Evolutionary conservation across 2,888 invertebrate species (phyloP), one percentile per base, ranked within the genome.

Genomic region (Oligia fasciuncula): DNA sequence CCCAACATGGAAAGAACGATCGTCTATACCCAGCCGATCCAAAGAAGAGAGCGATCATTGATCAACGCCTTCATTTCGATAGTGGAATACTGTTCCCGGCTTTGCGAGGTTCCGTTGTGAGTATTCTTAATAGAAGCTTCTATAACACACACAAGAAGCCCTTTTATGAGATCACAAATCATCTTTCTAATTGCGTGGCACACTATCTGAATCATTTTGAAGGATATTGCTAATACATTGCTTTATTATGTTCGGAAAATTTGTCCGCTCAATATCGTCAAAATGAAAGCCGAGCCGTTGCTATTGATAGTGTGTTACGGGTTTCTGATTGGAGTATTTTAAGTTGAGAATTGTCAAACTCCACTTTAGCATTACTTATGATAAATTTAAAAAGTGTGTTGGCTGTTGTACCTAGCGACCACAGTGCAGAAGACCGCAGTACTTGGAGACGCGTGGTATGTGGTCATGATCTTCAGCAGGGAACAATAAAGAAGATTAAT

Each of bases 1-100:
- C 94, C 51, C 97, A 97, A 91, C 97, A 97, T 86, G 97, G 96
- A 9, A 93, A 96, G 67, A 94, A 97, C 70, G 97, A 97, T 82
- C 92, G 95, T 13, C 93, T 98, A 0, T 97, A 97, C 87, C 97
- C 97, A 0, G 93, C 89, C 23, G 97, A 97, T 79, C 94, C 95
- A 0, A 94, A 95, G 82, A 93, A 92, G 74, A 93, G 97, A 72
- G 97, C 97, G 1, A 74, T 95, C 0, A 94, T 97, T 14, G 97
- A 97, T 85, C 97, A 97, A 86, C 94, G 96, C 73, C 91, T 97
- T 17, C 97, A 97, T 90, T 97, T 97, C 69, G 97, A 97, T 88
- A 95, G 96, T 65, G 97, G 97, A 8, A 95, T 96, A 35, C 91
- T 97, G 13, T 97, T 97, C 88, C 95, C 97, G 1, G 91, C 96